Base-by-base conservation (phyloP, 2,113 vertebrate genomes). In the Thymallus thymallus region DNA sequence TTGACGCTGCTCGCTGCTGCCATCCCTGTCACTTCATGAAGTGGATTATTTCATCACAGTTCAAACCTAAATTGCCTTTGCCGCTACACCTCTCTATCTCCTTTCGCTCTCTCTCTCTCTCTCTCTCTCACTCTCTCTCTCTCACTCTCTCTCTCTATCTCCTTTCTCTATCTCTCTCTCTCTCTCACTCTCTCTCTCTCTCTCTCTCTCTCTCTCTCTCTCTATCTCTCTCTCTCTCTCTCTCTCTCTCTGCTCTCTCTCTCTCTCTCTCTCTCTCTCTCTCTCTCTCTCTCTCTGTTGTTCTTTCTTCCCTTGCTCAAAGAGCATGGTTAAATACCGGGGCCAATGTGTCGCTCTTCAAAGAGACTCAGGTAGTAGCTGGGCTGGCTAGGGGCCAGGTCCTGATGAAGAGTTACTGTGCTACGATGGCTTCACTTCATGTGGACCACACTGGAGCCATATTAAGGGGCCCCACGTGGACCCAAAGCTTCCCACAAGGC, bases 271-370 rank as follows among this genome's bases (percentile, higher is more conserved):
- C 71, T 79, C 68, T 80, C 79, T 79, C 79, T 65, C 60, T 48
- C 73, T 26, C 60, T 62, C 66, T 58, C 74, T 68, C 76, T 45
- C 65, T 74, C 69, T 62, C 77, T 62, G 64, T 74, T 74, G 46
- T 80, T 73, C 79, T 62, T 68, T 71, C 78, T 78, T 83, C 89
- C 84, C 85, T 74, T 88, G 86, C 88, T 92, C 91, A 93, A 93
- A 93, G 89, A 90, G 92, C 91, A 93, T 94, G 91, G 91, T 86
- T 94, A 92, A 93, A 92, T 91, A 92, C 88, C 85, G 84, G 81
- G 89, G 87, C 90, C 87, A 92, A 91, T 84, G 88, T 92, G 90
- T 92, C 88, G 88, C 91, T 92, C 90, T 92, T 93, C 92, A 93
- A 92, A 92, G 91, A 93, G 91, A 93, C 90, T 93, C 89, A 91